Evolutionary conservation across 2,888 invertebrate species (phyloP).

Genomic region (Dryocosmus kuriphilus): DNA sequence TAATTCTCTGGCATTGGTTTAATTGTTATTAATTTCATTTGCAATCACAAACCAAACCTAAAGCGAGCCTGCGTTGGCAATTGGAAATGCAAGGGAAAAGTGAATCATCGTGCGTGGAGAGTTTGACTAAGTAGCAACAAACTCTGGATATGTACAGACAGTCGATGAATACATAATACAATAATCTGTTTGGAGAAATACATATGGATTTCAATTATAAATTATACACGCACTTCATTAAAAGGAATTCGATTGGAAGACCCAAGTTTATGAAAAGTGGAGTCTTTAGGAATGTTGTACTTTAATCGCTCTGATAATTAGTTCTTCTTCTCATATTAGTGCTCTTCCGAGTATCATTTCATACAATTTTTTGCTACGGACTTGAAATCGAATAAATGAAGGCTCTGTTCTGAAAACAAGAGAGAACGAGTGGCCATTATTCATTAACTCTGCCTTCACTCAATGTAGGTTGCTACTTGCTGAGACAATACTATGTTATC

Average conservation of each 20-base stretch:
- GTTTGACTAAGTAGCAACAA: conserved; percentile 58
- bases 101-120: conserved; percentile 65
- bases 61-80: conserved; percentile 60
- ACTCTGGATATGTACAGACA: conserved; percentile 34
- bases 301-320: conserved; percentile 10
- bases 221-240: neutral
- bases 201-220: neutral
- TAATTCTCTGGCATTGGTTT: conserved; percentile 26
- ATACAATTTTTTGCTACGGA: neutral
- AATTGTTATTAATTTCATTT: conserved; percentile 30
- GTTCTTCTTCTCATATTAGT: neutral
- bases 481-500: conserved; percentile 5
- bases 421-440: conserved; percentile 17
- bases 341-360: neutral
- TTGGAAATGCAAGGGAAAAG: conserved; percentile 59
- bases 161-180: conserved; percentile 16
- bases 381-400: conserved; percentile 9
- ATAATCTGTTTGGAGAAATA: neutral
- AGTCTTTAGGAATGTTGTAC: neutral
- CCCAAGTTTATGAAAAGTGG: neutral
- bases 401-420: neutral
- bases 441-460: conserved; percentile 9
- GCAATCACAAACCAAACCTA: conserved; percentile 38
- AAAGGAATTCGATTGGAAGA: neutral
- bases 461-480: conserved; percentile 19